Evolutionary conservation across 2,797 vertebrate species (phyloP), one percentile per base, ranked within the genome.

Genomic region (Danio jaintianensis): DNA sequence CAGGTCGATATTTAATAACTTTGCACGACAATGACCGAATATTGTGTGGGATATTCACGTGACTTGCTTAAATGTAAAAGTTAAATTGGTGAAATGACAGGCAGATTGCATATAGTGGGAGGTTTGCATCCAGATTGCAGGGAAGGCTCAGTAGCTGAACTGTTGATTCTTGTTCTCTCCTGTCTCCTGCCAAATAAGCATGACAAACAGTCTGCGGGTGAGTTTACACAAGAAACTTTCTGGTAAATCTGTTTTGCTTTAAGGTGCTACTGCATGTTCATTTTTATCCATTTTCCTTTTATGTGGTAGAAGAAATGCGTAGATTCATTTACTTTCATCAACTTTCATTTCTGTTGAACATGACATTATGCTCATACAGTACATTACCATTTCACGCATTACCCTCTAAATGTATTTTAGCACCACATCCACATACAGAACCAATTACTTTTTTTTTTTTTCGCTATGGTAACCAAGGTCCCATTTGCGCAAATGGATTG

Each of bases 61-160:
- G 66, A 47, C 63, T 84, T 15, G 47, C 40, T 78, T 50, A 62
- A 50, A 84, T 78, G 86, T 80, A 73, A 82, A 82, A 85, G 84
- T 85, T 67, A 66, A 82, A 48, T 75, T 70, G 36, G 55, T 71
- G 61, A 62, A 71, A 52, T 82, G 84, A 87, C 81, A 77, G 84
- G 62, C 86, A 87, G 86, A 87, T 87, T 87, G 86, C 80, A 78
- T 84, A 64, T 84, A 66, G 86, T 87, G 86, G 86, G 86, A 84
- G 86, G 85, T 84, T 84, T 82, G 69, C 48, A 62, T 84, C 79
- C 81, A 84, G 79, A 82, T 78, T 81, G 75, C 55, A 48, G 82
- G 52, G 75, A 80, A 75, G 79, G 74, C 62, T 82, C 82, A 79
- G 50, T 78, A 81, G 70, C 79, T 82, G 80, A 82, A 82, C 79